Percentiles rank a stretch among this genome's conserved stretches.
These are phyloP conservation scores for Barypeithes pellucidus DNA, from an alignment of 2,888 invertebrate species.

Conservation along the genomic window DNA sequence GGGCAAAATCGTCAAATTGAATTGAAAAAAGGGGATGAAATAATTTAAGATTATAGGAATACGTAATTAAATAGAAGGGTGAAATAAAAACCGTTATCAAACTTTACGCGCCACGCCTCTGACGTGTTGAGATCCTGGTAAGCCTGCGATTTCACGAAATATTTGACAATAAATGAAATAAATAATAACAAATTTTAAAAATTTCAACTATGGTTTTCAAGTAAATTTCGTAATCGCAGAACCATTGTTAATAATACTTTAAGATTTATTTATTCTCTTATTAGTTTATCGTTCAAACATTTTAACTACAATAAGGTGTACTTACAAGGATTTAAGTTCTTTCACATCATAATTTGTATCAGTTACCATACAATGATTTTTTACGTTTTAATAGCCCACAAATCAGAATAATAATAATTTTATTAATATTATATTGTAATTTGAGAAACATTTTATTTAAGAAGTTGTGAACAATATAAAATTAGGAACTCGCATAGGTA, in stretches of 20 bases:
- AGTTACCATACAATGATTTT: background rate
- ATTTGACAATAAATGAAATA: no score
- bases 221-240: no score
- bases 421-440: background rate
- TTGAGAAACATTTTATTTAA: background rate
- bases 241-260: no score
- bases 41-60: constrained; percentile 31
- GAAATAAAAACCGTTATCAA: constrained; percentile 8
- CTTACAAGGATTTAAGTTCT: background rate
- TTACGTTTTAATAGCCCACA: background rate
- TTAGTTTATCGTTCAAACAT: background rate
- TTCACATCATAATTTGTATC: constrained; percentile 10
- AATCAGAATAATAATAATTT: background rate
- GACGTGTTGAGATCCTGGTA: no score
- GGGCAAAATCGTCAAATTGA: constrained; percentile 52
- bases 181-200: no score
- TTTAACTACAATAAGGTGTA: constrained; percentile 2
- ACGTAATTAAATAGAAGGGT: constrained; percentile 21
- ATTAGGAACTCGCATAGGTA: background rate
- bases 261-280: no score
- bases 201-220: no score
- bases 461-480: background rate
- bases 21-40: constrained; percentile 40
- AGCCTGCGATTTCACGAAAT: no score
- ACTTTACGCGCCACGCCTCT: no score